Percentiles rank a stretch among this genome's conserved stretches.
phyloP scores from a whole-genome alignment of 2,888 invertebrate species.

The Drosophila fungiperda region DNA sequence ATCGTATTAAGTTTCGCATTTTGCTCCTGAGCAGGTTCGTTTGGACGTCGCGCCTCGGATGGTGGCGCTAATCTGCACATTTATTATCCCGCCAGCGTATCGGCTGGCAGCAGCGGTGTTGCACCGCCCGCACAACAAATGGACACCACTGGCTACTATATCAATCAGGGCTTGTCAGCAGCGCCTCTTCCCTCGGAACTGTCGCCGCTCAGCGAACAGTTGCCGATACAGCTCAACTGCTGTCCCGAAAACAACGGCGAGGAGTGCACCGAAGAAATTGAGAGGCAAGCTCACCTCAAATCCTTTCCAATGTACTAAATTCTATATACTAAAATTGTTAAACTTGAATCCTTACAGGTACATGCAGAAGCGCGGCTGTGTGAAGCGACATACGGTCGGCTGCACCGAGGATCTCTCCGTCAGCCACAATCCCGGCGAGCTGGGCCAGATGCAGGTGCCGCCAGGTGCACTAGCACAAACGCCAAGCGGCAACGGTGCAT shows the following conservation, averaged over 20 bases:
- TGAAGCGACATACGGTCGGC: conserved; percentile 92
- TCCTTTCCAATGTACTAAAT: too few relatives aligned
- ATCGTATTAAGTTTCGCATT: not conserved
- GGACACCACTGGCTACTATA: conserved; percentile 71
- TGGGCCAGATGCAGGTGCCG: conserved; percentile 50
- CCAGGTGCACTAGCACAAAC: conserved; percentile 50
- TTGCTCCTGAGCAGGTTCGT: conserved; percentile 86
- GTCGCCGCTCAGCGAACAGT: conserved; percentile 66
- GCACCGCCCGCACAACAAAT: conserved; percentile 61
- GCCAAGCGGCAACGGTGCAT: conserved; percentile 54
- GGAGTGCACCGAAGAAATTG: conserved; percentile 85
- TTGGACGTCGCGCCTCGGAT: conserved; percentile 96
- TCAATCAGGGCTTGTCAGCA: conserved; percentile 67
- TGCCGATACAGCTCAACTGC: conserved; percentile 59
- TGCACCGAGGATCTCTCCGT: conserved; percentile 88
- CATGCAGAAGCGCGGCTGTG: conserved; percentile 90
- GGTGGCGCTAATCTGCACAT: conserved; percentile 97
- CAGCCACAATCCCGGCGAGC: conserved; percentile 62
- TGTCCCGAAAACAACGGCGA: conserved; percentile 69
- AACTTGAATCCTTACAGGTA: conserved; percentile 86
- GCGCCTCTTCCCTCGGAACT: conserved; percentile 57
- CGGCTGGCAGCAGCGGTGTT: conserved; percentile 62
- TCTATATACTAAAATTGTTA: not conserved
- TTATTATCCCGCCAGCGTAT: conserved; percentile 86
- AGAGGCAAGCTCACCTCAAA: conserved; percentile 68